Evolutionary conservation across 2,888 invertebrate species (phyloP), one percentile per base, ranked within the genome.

Genomic region (Arrhopalites spinosus): DNA sequence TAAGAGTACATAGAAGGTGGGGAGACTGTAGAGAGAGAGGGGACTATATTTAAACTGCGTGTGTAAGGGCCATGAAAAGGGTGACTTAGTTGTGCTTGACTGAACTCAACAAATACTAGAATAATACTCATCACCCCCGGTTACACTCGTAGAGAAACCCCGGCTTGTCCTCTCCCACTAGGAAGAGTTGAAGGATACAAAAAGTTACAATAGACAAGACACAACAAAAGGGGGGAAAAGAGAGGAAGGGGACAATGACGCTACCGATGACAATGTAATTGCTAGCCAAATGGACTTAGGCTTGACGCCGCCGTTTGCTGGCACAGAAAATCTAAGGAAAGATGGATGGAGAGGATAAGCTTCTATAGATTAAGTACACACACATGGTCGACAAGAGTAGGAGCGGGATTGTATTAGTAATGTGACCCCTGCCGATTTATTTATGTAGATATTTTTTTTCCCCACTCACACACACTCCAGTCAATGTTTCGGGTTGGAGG

Each of bases 381-480:
- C 59, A 59, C 20, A 59, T 66, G 66, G 66, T 66, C 27, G 15
- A n/a, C n/a, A 64, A 64, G 64, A 17, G 27, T 17, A 36, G 64
- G 20, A 15, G 2, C n/a, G 29, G 27, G 43, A 64, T 64, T 64
- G 43, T 7, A 43, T 64, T 36, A n/a, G 74, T 74, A 66, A 71
- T 71, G 64, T 59, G 72, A 67, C 72, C 66, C 75, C 75, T 69
- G 53, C 64, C 59, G 70, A n/a, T n/a, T n/a, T 75, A 70, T 75
- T 75, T 70, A 75, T 64, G 69, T 43, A 74, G 69, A 74, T 74
- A 67, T 74, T 66, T 56, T 59, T 74, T 59, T 23, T 67, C 74
- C 45, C 68, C 30, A 5, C 15, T n/a, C 36, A 36, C 36, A 36
- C 5, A 36, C 36, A 36, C 36, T 36, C 5, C 36, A 36, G 36